phyloP scores from a whole-genome alignment of 2,113 vertebrate species.

The Cheirogaleus medius region DNA sequence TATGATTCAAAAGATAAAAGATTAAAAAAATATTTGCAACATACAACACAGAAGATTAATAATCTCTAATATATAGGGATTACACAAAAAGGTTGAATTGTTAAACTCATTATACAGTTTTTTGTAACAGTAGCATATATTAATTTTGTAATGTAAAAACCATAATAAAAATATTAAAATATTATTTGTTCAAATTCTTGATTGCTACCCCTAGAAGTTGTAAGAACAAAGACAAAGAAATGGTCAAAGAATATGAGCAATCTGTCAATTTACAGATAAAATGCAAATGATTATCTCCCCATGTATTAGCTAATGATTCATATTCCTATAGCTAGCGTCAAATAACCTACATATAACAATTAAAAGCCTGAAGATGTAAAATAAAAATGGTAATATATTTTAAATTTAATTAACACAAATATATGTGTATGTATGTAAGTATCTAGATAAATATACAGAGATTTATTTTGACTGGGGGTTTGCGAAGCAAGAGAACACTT shows the following conservation, averaged over 20 bases:
- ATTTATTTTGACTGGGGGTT: not conserved
- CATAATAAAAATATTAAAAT: not conserved
- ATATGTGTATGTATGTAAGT: not conserved
- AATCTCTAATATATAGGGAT: not conserved
- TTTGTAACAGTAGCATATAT: not conserved
- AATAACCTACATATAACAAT: not conserved
- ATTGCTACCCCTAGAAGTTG: not conserved
- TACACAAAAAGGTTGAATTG: not conserved
- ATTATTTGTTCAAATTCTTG: not conserved
- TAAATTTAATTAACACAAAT: conserved; percentile 6
- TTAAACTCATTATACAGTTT: not conserved
- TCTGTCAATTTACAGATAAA: conserved; percentile 4
- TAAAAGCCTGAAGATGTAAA: not conserved
- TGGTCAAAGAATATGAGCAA: not conserved
- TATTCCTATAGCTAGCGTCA: not conserved
- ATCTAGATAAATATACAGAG: not conserved
- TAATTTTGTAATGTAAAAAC: not conserved
- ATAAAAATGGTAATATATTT: not conserved
- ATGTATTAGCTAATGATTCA: not conserved
- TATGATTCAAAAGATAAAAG: not conserved
- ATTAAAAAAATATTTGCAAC: not conserved
- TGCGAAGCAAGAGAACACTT: not conserved
- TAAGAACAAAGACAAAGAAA: conserved; percentile 49
- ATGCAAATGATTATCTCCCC: conserved; percentile 8
- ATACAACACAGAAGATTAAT: not conserved